Percentiles rank a stretch among this genome's conserved stretches.
phyloP scores from a whole-genome alignment of 2,113 vertebrate species.

The Cairina moschata region DNA sequence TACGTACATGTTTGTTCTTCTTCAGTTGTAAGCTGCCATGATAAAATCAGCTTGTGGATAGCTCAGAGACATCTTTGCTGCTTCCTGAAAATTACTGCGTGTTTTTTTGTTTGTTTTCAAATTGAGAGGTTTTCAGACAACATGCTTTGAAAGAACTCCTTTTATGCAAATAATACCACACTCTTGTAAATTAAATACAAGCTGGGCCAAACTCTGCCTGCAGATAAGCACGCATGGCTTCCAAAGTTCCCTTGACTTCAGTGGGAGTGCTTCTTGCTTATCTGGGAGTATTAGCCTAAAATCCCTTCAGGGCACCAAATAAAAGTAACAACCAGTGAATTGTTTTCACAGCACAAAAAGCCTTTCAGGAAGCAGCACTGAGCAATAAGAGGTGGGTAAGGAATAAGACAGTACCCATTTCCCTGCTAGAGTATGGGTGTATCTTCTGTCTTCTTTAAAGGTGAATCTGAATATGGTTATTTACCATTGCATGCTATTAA shows the following conservation, averaged over 20 bases:
- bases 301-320: slow-evolving; percentile 21
- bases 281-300: background rate
- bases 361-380: slow-evolving; percentile 20
- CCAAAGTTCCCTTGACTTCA: background rate
- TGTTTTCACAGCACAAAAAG: slow-evolving; percentile 52
- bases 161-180: slow-evolving; percentile 36
- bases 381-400: slow-evolving; percentile 15
- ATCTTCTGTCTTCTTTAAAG: slow-evolving; percentile 4
- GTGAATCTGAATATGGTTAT: slow-evolving; percentile 25
- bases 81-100: slow-evolving; percentile 26
- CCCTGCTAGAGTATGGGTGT: background rate
- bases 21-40: slow-evolving; percentile 6
- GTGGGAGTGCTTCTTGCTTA: background rate
- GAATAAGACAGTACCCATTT: background rate
- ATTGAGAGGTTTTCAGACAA: background rate
- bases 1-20: slow-evolving; percentile 19
- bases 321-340: slow-evolving; percentile 46
- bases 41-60: background rate
- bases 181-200: background rate
- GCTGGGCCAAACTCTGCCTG: background rate
- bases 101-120: background rate
- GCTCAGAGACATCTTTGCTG: background rate
- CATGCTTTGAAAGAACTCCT: slow-evolving; percentile 5
- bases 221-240: background rate
- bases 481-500: slow-evolving; percentile 51